Evolutionary conservation across 2,888 invertebrate genomes (phyloP).

Genomic region (Coelinius sp.): DNA sequence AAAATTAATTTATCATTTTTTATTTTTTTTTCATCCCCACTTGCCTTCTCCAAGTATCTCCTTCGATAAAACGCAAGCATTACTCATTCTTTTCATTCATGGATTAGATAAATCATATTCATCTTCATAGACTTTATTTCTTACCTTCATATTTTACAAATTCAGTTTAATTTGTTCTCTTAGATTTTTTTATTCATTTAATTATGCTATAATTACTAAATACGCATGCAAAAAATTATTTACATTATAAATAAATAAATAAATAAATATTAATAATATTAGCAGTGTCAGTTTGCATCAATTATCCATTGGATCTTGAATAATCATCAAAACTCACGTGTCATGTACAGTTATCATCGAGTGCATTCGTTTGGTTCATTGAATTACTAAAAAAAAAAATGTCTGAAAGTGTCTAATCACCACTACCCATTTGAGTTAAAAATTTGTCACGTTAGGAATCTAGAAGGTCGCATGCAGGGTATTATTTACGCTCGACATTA

Average conservation of each 20-base stretch:
- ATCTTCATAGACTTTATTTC: not conserved
- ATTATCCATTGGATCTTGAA: too few species aligned
- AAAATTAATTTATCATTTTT: constrained; percentile 47
- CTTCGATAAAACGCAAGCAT: constrained; percentile 22
- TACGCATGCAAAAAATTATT: constrained; percentile 23
- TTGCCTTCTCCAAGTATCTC: constrained; percentile 1
- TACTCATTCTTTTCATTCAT: not conserved
- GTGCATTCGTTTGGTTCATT: not conserved
- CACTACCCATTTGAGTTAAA: constrained; percentile 49
- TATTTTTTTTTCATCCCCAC: constrained; percentile 30
- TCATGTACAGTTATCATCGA: not conserved
- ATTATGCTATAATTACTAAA: constrained; percentile 13
- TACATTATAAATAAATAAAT: not conserved
- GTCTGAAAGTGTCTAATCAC: not conserved
- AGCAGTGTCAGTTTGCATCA: not conserved
- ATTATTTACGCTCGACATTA: constrained; percentile 62
- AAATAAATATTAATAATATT: not conserved
- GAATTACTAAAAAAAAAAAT: not conserved
- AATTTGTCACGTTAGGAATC: constrained; percentile 55
- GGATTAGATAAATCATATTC: not conserved
- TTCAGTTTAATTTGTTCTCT: not conserved
- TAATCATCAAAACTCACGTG: constrained; percentile 53
- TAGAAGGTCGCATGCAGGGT: constrained; percentile 60
- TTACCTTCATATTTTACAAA: not conserved
- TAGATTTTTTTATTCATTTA: not conserved